Evolutionary conservation across 2,888 invertebrate species (phyloP).

Genomic region (Malthinus seriepunctatus): DNA sequence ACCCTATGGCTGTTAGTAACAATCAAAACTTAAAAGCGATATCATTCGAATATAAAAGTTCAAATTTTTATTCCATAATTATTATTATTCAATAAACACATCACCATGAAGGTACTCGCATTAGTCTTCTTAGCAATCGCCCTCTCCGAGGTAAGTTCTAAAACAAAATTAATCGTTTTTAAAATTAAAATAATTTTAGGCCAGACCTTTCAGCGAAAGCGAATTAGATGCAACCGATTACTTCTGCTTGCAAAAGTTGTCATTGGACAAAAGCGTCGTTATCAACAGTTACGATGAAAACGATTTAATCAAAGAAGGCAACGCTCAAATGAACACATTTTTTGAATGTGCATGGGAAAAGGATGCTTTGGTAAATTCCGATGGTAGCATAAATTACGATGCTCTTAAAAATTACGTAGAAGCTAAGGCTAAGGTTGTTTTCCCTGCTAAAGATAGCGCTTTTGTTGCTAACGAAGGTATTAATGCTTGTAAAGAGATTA

Average conservation of each 20-base stretch:
- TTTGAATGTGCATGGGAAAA: slow-evolving; percentile 19
- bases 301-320: slow-evolving; percentile 12
- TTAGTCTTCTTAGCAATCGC: no score
- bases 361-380: slow-evolving; percentile 10
- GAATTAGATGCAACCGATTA: slow-evolving; percentile 14
- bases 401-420: slow-evolving; percentile 3
- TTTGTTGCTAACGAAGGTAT: slow-evolving; percentile 9
- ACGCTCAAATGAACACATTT: slow-evolving; percentile 8
- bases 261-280: slow-evolving; percentile 4
- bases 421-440: neutral
- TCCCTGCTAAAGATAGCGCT: neutral
- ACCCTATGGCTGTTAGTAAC: no score
- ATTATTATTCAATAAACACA: no score
- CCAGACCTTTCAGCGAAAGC: neutral
- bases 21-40: no score
- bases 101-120: no score
- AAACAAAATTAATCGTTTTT: no score
- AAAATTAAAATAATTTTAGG: no score
- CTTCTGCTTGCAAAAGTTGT: slow-evolving; percentile 9
- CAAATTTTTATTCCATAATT: no score
- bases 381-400: slow-evolving; percentile 5
- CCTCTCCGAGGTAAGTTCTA: no score
- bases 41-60: no score
- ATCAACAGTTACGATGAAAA: slow-evolving; percentile 7
- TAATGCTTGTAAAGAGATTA: slow-evolving; percentile 2